Base-by-base conservation (phyloP, 2,888 invertebrate genomes). In the Tinea trinotella region DNA sequence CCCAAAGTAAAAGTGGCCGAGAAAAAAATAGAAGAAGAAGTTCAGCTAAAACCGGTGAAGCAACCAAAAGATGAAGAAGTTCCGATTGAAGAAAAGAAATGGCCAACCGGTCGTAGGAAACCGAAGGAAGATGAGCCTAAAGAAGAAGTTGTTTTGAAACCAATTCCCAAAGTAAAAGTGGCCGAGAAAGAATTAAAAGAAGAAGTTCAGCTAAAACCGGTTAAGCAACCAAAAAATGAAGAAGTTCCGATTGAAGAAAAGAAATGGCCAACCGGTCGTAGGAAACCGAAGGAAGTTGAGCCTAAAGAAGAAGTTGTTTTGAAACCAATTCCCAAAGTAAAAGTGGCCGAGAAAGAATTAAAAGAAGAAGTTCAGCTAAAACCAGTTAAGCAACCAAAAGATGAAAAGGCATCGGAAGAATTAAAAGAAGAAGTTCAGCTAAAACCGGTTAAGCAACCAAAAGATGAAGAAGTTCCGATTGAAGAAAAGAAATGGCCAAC, bases 111-210 rank as follows among this genome's bases (percentile, higher is more conserved):
- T 1, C 73, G 68, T 54, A 73, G 70, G 54, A 67, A 67, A 5
- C 76, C 76, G 17, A 64, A 71, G 7, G 70, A 72, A 54, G 74
- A 82, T 61, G 71, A 59, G 65, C 70, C 63, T 62, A 76, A 71
- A 53, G 88, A 88, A 67, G 77, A 86, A 56, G 76, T 88, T 0
- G 66, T 70, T 18, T 68, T 89, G 0, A 88, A 89, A 56, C 88
- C 88, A 0, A 61, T 79, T 22, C 65, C 66, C 9, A 69, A 65
- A 59, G 59, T 58, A 3, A 63, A 58, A 15, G 50, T 12, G 7
- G 34, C 54, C 1, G 62, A 69, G 46, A 71, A 77, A 56, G 74
- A 78, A 58, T 75, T 79, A 58, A 63, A 71, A 0, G 80, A 82
- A 62, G 83, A 88, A 56, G 59, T 64, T 0, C 54, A 59, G 3